Base-by-base conservation (phyloP, 2,888 invertebrate genomes). In the Alentia gelatinosa region DNA sequence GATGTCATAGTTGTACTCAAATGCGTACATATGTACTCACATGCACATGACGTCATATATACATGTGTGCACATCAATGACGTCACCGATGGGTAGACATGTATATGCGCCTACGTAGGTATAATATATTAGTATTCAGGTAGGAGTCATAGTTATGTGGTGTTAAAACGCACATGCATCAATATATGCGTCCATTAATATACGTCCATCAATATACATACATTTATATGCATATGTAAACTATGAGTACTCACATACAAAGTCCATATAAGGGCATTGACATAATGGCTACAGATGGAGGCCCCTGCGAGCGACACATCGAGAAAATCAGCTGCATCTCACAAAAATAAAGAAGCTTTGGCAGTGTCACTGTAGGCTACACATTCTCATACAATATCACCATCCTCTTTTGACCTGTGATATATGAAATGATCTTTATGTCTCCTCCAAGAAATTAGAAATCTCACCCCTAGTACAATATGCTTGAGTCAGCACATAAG, bases 261-360 rank as follows among this genome's bases (percentile, higher is more conserved):
- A 56, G 19, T 56, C 56, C 56, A 56, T 56, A 47, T 47, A 56
- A 56, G 56, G 56, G 56, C 12, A 56, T 56, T 4, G 12, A 4
- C n/a, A n/a, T n/a, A n/a, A n/a, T n/a, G n/a, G n/a, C n/a, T n/a
- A n/a, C n/a, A n/a, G 5, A 56, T 56, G 5, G 19, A n/a, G n/a
- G n/a, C 56, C n/a, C 56, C 19, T 56, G 56, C 23, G 56, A 56
- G 56, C 19, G 19, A 56, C 47, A 42, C 56, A 56, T n/a, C n/a
- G 12, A 56, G 19, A 26, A 79, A 79, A 19, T 39, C 79, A 79
- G 39, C 4, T 35, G 26, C 19, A 79, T 79, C 39, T 79, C 37
- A 79, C 39, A 79, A 79, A 63, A 79, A 79, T 79, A 79, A 79
- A 79, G 12, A 39, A 39, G 35, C 39, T 79, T 35, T 79, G 79